Evolutionary conservation across 2,888 invertebrate species (phyloP).

Genomic region (Acholoe squamosa): DNA sequence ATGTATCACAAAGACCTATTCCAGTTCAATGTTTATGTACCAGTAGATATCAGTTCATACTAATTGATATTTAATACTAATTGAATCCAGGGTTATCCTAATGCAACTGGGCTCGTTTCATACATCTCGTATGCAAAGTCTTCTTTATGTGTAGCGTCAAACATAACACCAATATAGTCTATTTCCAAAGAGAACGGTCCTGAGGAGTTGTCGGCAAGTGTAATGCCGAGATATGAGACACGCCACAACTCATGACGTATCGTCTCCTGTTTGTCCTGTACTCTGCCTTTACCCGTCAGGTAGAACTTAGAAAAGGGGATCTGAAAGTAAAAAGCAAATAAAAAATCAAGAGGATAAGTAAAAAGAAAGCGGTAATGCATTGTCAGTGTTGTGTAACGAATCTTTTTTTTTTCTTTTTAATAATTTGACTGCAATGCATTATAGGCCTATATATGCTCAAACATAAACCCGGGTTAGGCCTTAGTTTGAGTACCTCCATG

Average conservation of each 20-base stretch:
- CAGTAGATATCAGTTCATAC: too few relatives aligned
- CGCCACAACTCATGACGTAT: constrained; percentile 85
- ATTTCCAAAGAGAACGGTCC: constrained; percentile 95
- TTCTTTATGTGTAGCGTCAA: constrained; percentile 91
- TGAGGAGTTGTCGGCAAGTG: constrained; percentile 90
- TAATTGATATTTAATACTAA: too few relatives aligned
- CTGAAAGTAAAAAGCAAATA: constrained; percentile 85
- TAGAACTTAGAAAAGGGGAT: constrained; percentile 97
- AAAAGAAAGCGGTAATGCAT: background rate
- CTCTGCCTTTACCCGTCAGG: constrained; percentile 90
- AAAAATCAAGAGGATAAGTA: too few relatives aligned
- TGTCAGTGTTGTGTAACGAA: background rate
- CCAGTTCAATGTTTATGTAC: too few relatives aligned
- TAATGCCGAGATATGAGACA: constrained; percentile 91
- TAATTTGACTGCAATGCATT: too few relatives aligned
- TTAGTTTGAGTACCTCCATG: too few relatives aligned
- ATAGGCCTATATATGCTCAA: too few relatives aligned
- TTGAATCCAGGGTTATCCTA: background rate
- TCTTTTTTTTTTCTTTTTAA: too few relatives aligned
- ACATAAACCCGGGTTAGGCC: too few relatives aligned
- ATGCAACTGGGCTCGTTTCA: constrained; percentile 68
- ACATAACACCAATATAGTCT: constrained; percentile 94
- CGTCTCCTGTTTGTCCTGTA: constrained; percentile 91
- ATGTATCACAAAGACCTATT: too few relatives aligned
- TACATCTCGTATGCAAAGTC: constrained; percentile 97